Base-by-base conservation (phyloP, 2,797 vertebrate genomes). In the Echeneis naucrates region DNA sequence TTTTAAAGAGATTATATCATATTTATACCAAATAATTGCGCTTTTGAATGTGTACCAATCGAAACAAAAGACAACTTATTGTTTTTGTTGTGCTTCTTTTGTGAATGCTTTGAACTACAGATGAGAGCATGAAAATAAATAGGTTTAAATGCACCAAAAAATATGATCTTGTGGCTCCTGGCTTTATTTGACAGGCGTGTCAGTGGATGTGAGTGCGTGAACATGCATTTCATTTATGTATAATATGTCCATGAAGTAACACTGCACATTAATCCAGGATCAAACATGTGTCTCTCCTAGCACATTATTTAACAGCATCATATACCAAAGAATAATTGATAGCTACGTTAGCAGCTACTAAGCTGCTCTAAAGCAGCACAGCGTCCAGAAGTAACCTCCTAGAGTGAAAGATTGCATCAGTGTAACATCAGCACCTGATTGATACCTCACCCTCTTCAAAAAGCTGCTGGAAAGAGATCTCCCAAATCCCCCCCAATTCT, bases 361-460 rank as follows among this genome's bases (percentile, higher is more conserved):
- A 81, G 70, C 75, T 76, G 71, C 45, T 81, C 44, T 45, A 70
- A 78, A 73, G 77, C 68, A 72, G 57, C 42, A 11, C 50, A 44
- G 64, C 13, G 17, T 78, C 84, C 82, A 83, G 33, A 72, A 66
- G 77, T 77, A 78, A 86, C 83, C 72, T 61, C 66, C 59, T 68
- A 81, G 77, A 63, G 81, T 80, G 75, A 79, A 85, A 85, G 30
- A 69, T 93, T 94, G 89, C 92, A 87, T 93, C 93, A 93, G 84
- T 64, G 70, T 94, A 88, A 89, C 91, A 92, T 92, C 92, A 93
- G 87, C 89, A 85, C 78, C 89, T 90, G 89, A 90, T 83, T 88
- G 83, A 92, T 91, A 89, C 87, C 80, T 82, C 86, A 75, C 64
- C 72, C 85, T 72, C 82, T 88, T 87, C 76, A 70, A 87, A 87